Conservation (phyloP, 2,888 invertebrate genomes). For the Ichneumoninae sp. region DNA sequence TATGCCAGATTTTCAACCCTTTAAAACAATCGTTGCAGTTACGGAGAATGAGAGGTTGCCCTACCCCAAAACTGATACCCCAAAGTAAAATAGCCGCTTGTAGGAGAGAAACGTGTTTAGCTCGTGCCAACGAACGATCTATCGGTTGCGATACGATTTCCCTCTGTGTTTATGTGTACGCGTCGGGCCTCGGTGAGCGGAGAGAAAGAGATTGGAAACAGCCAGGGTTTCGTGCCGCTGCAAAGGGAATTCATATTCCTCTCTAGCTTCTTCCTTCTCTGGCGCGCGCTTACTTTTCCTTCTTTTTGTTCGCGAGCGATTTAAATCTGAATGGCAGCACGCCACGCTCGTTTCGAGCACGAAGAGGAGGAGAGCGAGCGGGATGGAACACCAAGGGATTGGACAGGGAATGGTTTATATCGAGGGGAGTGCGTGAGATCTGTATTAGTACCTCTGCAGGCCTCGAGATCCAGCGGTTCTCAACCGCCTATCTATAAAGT, state of each 20-base stretch:
- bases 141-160: constrained; percentile 57
- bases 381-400: constrained; percentile 58
- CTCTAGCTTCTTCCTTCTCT: constrained; percentile 53
- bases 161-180: constrained; percentile 43
- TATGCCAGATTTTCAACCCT: background rate
- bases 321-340: constrained; percentile 84
- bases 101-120: constrained; percentile 54
- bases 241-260: constrained; percentile 75
- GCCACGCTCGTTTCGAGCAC: constrained; percentile 77
- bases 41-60: background rate
- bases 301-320: constrained; percentile 78
- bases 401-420: constrained; percentile 81
- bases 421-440: constrained; percentile 83
- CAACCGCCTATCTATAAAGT: constrained; percentile 62
- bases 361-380: constrained; percentile 56
- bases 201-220: constrained; percentile 79
- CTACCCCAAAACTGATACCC: constrained; percentile 36
- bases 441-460: constrained; percentile 82
- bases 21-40: constrained; percentile 25
- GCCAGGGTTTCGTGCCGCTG: constrained; percentile 79
- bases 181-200: constrained; percentile 64
- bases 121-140: constrained; percentile 65
- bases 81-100: constrained; percentile 52
- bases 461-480: constrained; percentile 72
- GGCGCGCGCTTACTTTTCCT: constrained; percentile 61